Evolutionary conservation across 2,113 vertebrate genomes (phyloP), one percentile per base, ranked within the genome.

Genomic region (Paracanthobrama guichenoti): DNA sequence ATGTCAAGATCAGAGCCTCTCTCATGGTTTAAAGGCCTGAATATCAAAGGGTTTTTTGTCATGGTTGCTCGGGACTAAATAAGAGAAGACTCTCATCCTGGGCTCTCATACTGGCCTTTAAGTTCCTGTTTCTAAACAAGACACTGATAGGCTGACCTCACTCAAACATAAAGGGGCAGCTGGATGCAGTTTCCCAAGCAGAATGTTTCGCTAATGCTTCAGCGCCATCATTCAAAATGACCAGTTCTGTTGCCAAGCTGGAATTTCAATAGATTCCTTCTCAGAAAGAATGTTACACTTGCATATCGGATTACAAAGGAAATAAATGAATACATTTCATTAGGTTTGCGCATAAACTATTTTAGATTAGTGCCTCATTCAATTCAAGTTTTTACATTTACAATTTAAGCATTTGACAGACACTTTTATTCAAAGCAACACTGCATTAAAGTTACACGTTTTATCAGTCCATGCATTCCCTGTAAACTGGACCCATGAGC

Each of bases 1-100:
- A 95, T 95, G 93, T 94, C 94, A 95, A 94, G 93, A 95, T 94
- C 93, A 93, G 88, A 94, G 91, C 89, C 53, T 91, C 87, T 92
- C 90, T 89, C 90, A 87, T 90, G 93, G 89, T 91, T 92, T 91
- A 92, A 93, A 87, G 91, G 92, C 90, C 90, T 88, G 86, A 89
- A 92, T 92, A 93, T 94, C 93, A 95, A 94, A 94, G 91, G 89
- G 83, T 81, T 92, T 39, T 92, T 92, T 92, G 18, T 66, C 16
- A 62, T 53, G 12, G 59, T 91, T 92, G 90, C 93, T 93, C 91
- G 90, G 88, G 84, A 90, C 91, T 93, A 93, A 94, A 95, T 92
- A 94, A 94, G 90, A 92, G 22, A 42, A 44, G 42, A 79, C 73
- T 69, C 72, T 82, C 67, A 48, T 81, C 31, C 79, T 81, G 42